phyloP scores from a whole-genome alignment of 2,888 invertebrate genomes.

The Orchestes rusci region DNA sequence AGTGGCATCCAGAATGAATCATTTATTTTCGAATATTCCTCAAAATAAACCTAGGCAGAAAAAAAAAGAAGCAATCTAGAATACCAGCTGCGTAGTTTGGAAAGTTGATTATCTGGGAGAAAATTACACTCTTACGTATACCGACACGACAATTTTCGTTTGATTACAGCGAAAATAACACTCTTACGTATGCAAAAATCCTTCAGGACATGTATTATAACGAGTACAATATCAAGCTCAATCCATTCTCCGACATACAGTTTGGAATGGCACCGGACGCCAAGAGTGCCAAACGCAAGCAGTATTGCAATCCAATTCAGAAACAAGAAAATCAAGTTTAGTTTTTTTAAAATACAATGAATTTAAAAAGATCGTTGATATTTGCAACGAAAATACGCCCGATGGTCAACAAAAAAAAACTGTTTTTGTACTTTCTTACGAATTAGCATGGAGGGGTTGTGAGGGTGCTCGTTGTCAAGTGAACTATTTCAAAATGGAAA shows the following conservation, averaged over 20 bases:
- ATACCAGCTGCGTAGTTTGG: too few relatives aligned
- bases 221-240: neutral
- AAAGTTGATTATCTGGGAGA: too few relatives aligned
- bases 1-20: too few relatives aligned
- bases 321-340: neutral
- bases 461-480: slow-evolving; percentile 3
- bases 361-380: neutral
- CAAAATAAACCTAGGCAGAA: too few relatives aligned
- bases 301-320: neutral
- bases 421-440: slow-evolving; percentile 4
- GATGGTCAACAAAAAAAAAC: slow-evolving; percentile 2
- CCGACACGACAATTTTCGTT: too few relatives aligned
- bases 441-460: slow-evolving; percentile 4
- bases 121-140: too few relatives aligned
- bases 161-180: too few relatives aligned
- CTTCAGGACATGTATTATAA: too few relatives aligned
- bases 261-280: neutral
- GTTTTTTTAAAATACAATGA: slow-evolving; percentile 1
- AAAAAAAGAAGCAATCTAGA: too few relatives aligned
- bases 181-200: too few relatives aligned
- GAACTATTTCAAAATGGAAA: slow-evolving; percentile 1
- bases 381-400: neutral
- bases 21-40: too few relatives aligned
- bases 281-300: neutral
- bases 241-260: neutral